Evolutionary conservation across 2,797 vertebrate species (phyloP), one percentile per base, ranked within the genome.

Genomic region (Etheostoma perlongum): DNA sequence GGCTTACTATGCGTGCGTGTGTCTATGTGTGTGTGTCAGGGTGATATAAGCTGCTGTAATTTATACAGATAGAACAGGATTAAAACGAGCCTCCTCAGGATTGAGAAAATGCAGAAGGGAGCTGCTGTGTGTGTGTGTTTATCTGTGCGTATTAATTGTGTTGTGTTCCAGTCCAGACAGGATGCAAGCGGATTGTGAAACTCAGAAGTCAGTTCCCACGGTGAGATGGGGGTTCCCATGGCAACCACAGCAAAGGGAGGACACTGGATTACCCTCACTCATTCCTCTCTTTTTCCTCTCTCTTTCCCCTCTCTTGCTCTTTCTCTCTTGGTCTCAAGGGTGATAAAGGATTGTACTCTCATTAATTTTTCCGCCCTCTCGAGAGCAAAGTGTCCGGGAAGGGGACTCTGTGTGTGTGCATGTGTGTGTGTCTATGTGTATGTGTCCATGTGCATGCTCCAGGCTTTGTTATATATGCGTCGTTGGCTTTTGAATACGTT

Each of bases 341-440:
- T 93, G 93, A 93, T 93, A 91, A 92, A 91, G 91, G 91, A 93
- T 94, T 93, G 88, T 92, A 86, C 88, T 92, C 93, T 94, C 93
- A 94, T 94, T 94, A 93, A 94, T 93, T 92, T 92, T 89, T 91
- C 79, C 16, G 81, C 85, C 91, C 93, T 93, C 91, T 93, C 3
- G 91, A 91, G 92, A 92, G 82, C 88, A 90, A 90, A 92, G 88
- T 91, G 92, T 93, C 90, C 86, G 49, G 87, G 82, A 85, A 88
- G 83, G 88, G 89, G 88, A 90, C 76, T 75, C 51, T 64, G 55
- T 72, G 88, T 88, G 75, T 74, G 54, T 48, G 52, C 2, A 67
- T 42, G 68, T 65, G 46, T 74, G 59, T 73, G 75, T 74, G 55
- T 76, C 25, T 63, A 9, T 78, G 80, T 66, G 79, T 74, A 16